These are phyloP conservation scores for Anhinga rufa DNA, from an alignment of 2,113 vertebrate genomes.

Conservation along the genomic window DNA sequence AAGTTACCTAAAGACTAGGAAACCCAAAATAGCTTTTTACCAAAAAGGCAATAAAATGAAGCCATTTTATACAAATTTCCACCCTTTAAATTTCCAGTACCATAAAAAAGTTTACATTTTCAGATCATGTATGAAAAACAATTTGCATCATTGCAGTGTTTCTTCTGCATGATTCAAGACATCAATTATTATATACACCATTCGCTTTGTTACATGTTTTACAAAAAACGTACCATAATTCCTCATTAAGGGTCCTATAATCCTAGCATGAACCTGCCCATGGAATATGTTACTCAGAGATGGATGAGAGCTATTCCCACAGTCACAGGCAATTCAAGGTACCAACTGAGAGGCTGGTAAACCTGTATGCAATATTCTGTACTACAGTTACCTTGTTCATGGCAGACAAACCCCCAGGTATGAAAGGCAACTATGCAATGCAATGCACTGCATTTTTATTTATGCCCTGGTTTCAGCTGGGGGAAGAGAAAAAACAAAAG, in stretches of 20 bases:
- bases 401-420: not conserved
- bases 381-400: not conserved
- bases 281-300: not conserved
- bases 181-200: not conserved
- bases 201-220: not conserved
- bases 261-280: not conserved
- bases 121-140: not conserved
- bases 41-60: not conserved
- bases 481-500: not conserved
- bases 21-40: not conserved
- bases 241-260: not conserved
- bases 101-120: not conserved
- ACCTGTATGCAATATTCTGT: not conserved
- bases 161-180: not conserved
- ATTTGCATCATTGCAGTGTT: not conserved
- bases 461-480: too few relatives aligned
- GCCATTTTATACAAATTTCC: not conserved
- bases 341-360: not conserved
- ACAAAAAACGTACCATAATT: not conserved
- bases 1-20: not conserved
- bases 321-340: not conserved
- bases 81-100: not conserved
- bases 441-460: not conserved
- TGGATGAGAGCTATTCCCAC: not conserved
- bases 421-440: not conserved